These are phyloP conservation scores for Centruroides vittatus DNA, from an alignment of 1,140 invertebrate genomes.

Conservation along the genomic window DNA sequence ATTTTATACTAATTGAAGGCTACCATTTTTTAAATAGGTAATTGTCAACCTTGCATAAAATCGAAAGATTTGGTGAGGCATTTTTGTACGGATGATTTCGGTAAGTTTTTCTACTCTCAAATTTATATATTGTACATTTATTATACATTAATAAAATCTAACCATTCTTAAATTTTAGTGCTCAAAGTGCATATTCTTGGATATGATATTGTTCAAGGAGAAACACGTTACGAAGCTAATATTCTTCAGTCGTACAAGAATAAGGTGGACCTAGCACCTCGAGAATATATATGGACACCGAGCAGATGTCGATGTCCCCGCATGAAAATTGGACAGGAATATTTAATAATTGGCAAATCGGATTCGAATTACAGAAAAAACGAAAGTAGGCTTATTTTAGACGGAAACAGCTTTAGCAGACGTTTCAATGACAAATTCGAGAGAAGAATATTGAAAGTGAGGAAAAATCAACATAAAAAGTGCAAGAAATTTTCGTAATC, in stretches of 20 bases:
- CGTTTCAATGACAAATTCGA: constrained; percentile 14
- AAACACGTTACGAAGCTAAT: constrained; percentile 19
- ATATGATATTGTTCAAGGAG: constrained; percentile 17
- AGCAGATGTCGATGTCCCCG: constrained; percentile 14
- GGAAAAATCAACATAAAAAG: constrained; percentile 16
- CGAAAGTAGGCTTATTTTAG: constrained; percentile 15
- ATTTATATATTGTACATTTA: not conserved
- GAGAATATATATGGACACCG: constrained; percentile 18
- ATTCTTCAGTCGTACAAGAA: constrained; percentile 20
- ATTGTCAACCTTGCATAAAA: constrained; percentile 11
- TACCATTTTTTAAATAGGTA: constrained; percentile 1
- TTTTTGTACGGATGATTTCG: constrained; percentile 20
- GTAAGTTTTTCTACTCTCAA: constrained; percentile 8
- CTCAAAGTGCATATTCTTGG: constrained; percentile 12
- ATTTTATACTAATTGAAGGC: not conserved
- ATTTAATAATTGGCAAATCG: constrained; percentile 17
- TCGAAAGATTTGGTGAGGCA: constrained; percentile 13
- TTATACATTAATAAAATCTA: too few species aligned
- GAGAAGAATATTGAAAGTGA: constrained; percentile 14
- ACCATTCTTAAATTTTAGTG: not conserved
- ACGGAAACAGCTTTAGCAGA: constrained; percentile 15
- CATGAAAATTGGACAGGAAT: constrained; percentile 15
- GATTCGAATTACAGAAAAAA: constrained; percentile 17
- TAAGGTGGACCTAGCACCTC: constrained; percentile 13
- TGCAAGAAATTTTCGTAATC: constrained; percentile 13